Percentiles rank a stretch among this genome's conserved stretches.
Conservation (phyloP, 2,888 invertebrate genomes). For the Toxonevra muliebris region DNA sequence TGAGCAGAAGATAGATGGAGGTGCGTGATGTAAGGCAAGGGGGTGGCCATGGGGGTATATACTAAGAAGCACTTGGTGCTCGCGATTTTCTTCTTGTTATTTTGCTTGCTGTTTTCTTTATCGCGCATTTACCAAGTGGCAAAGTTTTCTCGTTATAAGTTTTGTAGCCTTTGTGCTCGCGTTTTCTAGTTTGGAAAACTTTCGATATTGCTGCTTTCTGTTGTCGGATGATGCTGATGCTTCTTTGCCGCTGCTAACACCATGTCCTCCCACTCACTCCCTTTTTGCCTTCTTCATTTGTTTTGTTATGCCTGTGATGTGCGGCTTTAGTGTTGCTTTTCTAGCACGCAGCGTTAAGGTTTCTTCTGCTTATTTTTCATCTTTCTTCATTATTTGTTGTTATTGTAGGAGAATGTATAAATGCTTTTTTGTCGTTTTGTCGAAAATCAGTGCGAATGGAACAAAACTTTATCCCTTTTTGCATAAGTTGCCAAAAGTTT, state of each 20-base stretch:
- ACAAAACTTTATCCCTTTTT: constrained; percentile 6
- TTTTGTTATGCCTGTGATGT: constrained; percentile 22
- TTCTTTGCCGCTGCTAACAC: too few relatives aligned
- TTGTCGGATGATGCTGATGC: not conserved
- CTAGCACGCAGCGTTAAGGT: constrained; percentile 12
- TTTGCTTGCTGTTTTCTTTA: constrained; percentile 55
- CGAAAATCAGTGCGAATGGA: not conserved
- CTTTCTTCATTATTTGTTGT: constrained; percentile 11
- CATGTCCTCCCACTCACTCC: not conserved
- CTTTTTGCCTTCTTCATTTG: constrained; percentile 13
- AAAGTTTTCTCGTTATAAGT: constrained; percentile 67
- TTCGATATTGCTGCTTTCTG: constrained; percentile 50
- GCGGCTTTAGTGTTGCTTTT: constrained; percentile 37
- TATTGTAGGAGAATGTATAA: constrained; percentile 11
- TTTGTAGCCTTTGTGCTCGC: constrained; percentile 54
- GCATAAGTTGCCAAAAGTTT: constrained; percentile 16
- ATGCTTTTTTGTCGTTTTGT: not conserved
- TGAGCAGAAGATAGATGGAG: not conserved
- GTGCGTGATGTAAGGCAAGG: constrained; percentile 13
- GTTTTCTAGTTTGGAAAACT: constrained; percentile 52
- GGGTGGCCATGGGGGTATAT: constrained; percentile 12
- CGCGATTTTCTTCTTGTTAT: constrained; percentile 47
- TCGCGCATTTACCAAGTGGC: constrained; percentile 63
- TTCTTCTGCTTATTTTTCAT: not conserved
- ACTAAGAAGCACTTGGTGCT: constrained; percentile 27